phyloP scores from a whole-genome alignment of 2,113 vertebrate genomes.

The Brachirus orientalis region DNA sequence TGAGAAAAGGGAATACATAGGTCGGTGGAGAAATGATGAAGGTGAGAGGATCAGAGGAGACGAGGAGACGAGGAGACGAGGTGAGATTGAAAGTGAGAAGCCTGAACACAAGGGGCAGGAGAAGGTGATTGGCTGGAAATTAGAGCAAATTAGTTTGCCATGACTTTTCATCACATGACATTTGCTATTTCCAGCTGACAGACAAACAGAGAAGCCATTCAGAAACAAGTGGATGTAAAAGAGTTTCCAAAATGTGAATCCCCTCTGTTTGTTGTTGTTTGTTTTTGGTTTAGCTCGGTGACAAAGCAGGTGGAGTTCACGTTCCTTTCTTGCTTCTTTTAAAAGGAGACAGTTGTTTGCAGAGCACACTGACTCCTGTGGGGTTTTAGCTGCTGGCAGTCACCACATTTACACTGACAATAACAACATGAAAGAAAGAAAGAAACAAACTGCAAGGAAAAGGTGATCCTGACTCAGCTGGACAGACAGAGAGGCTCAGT shows the following conservation, averaged over 20 bases:
- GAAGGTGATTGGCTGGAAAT: constrained; percentile 51
- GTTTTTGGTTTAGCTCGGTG: no score
- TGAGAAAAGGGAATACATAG: no score
- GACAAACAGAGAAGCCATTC: no score
- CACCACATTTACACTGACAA: constrained; percentile 22
- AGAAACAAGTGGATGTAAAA: constrained; percentile 29
- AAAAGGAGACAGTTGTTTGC: no score
- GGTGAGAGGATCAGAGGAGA: constrained; percentile 48
- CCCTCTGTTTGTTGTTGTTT: neutral
- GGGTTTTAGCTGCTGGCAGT: constrained; percentile 16
- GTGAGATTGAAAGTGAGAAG: no score
- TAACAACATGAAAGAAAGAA: neutral
- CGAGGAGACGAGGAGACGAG: no score
- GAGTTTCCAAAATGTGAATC: constrained; percentile 40
- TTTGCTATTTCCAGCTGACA: constrained; percentile 48
- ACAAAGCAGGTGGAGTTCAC: no score
- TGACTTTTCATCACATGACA: constrained; percentile 17
- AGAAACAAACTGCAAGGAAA: no score
- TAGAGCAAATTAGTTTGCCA: constrained; percentile 31
- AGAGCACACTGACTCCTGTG: constrained; percentile 3
- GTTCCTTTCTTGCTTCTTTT: no score
- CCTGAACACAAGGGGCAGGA: no score
- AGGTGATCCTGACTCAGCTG: constrained; percentile 7
- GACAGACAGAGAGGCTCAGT: no score
- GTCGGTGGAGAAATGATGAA: constrained; percentile 48